phyloP scores from a whole-genome alignment of 2,888 invertebrate species.

The Noctua janthe region DNA sequence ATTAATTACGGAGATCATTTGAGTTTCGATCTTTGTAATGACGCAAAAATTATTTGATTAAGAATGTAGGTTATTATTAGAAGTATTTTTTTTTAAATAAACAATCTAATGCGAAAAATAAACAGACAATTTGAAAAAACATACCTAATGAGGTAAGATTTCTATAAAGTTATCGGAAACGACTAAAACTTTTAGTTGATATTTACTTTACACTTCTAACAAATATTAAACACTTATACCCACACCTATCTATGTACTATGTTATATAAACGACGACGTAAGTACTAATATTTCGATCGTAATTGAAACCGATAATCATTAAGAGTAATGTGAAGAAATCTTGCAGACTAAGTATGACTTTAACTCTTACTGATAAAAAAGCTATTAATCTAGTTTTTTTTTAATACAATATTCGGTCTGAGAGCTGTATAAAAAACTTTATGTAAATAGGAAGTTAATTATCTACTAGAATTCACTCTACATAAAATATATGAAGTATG shows the following conservation, averaged over 20 bases:
- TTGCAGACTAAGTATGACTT: constrained; percentile 11
- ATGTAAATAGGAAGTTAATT: not conserved
- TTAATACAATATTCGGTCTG: not conserved
- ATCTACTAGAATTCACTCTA: not conserved
- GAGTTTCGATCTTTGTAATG: not conserved
- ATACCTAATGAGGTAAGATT: not conserved
- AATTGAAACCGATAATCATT: constrained; percentile 5
- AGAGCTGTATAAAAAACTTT: not conserved
- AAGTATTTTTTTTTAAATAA: not conserved
- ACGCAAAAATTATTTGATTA: not conserved
- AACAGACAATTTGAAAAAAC: not conserved
- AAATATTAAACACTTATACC: not conserved
- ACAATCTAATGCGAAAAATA: not conserved
- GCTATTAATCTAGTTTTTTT: not conserved
- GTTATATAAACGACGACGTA: not conserved
- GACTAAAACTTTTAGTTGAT: not conserved
- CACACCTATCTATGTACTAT: not conserved
- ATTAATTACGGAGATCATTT: constrained; percentile 42
- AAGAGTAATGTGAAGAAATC: not conserved
- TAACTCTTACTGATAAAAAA: not conserved
- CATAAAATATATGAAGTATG: not conserved
- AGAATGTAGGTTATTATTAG: not conserved
- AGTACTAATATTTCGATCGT: constrained; percentile 8
- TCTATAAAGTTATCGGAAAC: not conserved
- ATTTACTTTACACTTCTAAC: not conserved